Conservation (phyloP, 2,113 vertebrate species). For the Toxotes chatareus region DNA sequence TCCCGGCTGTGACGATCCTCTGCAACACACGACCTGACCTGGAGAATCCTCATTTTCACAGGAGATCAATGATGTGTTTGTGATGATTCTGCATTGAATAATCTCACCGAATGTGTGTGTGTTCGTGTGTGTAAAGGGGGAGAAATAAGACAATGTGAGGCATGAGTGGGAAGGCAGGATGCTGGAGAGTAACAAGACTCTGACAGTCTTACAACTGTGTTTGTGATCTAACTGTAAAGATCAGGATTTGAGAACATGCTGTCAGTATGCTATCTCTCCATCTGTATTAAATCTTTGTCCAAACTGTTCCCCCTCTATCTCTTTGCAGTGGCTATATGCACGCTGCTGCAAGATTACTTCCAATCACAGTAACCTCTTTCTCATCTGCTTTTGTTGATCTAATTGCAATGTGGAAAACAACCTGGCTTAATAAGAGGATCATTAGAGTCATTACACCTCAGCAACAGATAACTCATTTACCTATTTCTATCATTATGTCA, state of each 20-base stretch:
- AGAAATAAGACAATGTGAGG: slow-evolving; percentile 8
- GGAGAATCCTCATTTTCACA: slow-evolving; percentile 24
- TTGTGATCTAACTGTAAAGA: slow-evolving; percentile 8
- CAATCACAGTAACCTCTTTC: background rate
- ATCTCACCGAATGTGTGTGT: background rate
- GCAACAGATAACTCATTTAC: background rate
- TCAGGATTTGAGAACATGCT: slow-evolving; percentile 6
- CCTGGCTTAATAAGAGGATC: background rate
- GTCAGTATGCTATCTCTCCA: background rate
- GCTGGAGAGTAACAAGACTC: background rate
- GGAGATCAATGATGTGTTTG: background rate
- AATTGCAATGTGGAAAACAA: background rate
- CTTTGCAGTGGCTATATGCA: background rate
- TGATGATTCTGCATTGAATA: slow-evolving; percentile 9
- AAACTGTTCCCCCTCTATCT: background rate
- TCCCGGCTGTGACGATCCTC: background rate
- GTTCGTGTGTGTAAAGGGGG: background rate
- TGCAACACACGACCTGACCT: background rate
- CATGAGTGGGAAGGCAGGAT: background rate
- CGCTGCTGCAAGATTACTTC: background rate
- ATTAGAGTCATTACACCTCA: background rate
- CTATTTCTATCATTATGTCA: background rate
- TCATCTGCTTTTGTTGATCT: background rate
- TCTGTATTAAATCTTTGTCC: slow-evolving; percentile 12
- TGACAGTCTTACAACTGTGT: background rate